Evolutionary conservation across 2,888 invertebrate genomes (phyloP), one percentile per base, ranked within the genome.

Genomic region (Polydrusus tereticollis): DNA sequence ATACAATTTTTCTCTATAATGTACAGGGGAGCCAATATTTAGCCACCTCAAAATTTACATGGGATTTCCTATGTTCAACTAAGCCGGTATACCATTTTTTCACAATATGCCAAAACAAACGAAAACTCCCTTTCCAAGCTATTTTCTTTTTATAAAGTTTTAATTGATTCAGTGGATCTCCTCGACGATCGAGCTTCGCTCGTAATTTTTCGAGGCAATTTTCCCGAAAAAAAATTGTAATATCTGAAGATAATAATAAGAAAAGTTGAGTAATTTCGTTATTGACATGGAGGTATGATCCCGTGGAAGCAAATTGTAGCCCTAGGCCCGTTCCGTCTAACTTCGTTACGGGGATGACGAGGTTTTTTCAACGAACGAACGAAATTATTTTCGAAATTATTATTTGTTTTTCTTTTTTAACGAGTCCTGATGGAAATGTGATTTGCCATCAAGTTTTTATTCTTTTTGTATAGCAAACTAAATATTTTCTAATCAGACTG

Each of bases 241-340:
- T 75, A 75, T 75, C 75, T 72, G 78, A 78, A 78, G 77, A 80
- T 80, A 79, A 79, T 81, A 81, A 81, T 81, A 81, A 79, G 81
- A 81, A 81, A 81, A 81, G 81, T 81, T 81, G 75, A 77, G 77
- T 78, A 78, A 79, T 78, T 76, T 80, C 78, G 80, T 81, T 81
- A 81, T 81, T 80, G 81, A 80, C 81, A 78, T 80, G 80, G 80
- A 79, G 80, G 73, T 73, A 72, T 72, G 73, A 73, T 73, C 73
- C 66, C 73, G 73, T 73, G 72, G 76, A 79, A 78, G 80, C 79
- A 81, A 81, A 81, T 81, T 81, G 81, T 77, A 77, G 78, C 81
- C 79, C 68, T 64, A 66, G 74, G 78, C 77, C 75, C 76, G 57
- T 50, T 69, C 65, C 73, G 73, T 41, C 38, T 73, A 73, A 73